Conservation (phyloP, 2,113 vertebrate genomes). For the Stomatorhinus ivindoensis region DNA sequence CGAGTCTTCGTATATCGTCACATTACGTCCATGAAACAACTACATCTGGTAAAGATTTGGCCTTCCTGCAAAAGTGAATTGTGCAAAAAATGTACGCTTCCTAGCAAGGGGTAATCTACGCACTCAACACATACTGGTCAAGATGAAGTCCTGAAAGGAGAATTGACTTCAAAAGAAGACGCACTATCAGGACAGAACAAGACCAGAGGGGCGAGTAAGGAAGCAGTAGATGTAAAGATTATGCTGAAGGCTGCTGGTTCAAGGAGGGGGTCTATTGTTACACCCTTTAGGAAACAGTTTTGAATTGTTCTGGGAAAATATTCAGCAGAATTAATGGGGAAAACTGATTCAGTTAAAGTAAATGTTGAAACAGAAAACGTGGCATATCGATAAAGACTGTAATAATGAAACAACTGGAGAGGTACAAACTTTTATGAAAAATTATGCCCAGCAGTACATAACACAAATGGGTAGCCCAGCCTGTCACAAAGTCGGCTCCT, state of each 20-base stretch:
- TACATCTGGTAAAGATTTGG: neutral
- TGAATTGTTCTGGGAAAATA: neutral
- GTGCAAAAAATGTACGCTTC: neutral
- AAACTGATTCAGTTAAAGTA: neutral
- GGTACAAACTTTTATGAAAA: neutral
- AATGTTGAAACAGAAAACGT: neutral
- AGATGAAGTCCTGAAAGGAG: neutral
- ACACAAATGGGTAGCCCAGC: neutral
- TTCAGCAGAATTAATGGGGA: neutral
- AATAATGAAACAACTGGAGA: neutral
- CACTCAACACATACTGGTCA: neutral
- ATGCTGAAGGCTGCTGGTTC: neutral
- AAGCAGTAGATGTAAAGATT: neutral
- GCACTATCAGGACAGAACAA: neutral
- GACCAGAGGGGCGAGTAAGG: neutral
- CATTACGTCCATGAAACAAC: neutral
- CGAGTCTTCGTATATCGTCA: neutral
- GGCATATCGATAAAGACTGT: neutral
- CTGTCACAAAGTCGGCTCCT: neutral
- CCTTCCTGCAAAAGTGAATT: neutral
- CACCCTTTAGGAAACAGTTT: neutral
- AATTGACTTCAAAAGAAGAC: neutral
- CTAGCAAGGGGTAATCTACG: neutral
- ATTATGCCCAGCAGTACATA: neutral
- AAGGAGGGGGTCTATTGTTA: neutral